Conservation (phyloP, 1,140 invertebrate genomes). For the Druon quercuslanigerum region DNA sequence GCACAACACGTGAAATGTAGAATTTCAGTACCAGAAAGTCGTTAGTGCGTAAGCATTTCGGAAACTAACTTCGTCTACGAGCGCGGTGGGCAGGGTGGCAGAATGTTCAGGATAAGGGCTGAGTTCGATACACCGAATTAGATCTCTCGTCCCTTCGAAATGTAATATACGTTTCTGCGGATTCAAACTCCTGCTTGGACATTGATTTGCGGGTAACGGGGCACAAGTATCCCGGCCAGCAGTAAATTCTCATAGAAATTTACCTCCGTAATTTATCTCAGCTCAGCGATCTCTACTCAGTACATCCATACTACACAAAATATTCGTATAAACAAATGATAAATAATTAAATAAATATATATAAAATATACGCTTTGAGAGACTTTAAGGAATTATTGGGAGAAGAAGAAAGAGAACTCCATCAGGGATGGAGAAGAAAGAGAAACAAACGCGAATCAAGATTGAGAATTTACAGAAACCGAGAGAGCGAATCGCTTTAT, state of each 20-base stretch:
- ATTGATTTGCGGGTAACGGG: conserved; percentile 47
- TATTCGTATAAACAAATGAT: no score
- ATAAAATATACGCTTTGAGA: conserved; percentile 54
- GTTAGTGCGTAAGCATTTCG: conserved; percentile 59
- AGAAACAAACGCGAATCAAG: no score
- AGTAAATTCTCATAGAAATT: conserved; percentile 20
- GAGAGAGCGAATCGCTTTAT: no score
- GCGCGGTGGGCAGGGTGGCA: conserved; percentile 7
- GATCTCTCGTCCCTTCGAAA: conserved; percentile 56
- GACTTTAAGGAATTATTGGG: conserved; percentile 51
- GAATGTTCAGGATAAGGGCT: conserved; percentile 20
- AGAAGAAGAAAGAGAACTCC: no score
- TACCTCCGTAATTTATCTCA: not conserved
- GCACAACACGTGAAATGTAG: conserved; percentile 47
- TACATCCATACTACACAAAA: conserved; percentile 33
- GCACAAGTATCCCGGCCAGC: conserved; percentile 24
- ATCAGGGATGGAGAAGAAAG: no score
- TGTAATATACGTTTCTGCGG: conserved; percentile 51
- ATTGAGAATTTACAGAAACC: no score
- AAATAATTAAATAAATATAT: no score
- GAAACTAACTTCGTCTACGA: conserved; percentile 60
- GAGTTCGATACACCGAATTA: conserved; percentile 53
- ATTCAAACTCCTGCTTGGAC: conserved; percentile 30
- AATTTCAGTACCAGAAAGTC: conserved; percentile 48
- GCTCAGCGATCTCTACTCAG: not conserved